Evolutionary conservation across 1,140 invertebrate species (phyloP).

Genomic region (Drosophila navojoa): DNA sequence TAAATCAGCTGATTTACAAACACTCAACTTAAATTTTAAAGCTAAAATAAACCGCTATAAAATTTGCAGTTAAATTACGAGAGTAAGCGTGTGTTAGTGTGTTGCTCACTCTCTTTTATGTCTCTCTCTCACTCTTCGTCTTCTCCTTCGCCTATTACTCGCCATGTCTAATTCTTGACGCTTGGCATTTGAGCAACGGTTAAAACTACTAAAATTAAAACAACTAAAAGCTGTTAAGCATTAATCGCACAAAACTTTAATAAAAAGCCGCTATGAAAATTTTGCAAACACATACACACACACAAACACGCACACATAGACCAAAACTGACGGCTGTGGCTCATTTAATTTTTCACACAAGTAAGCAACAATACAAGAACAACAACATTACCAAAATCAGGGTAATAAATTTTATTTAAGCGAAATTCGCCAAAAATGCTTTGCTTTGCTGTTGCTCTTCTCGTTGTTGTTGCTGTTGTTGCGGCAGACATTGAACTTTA

Average conservation of each 20-base stretch:
- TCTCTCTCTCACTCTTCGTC: background rate
- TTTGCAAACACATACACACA: conserved; percentile 13
- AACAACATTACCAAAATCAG: conserved; percentile 27
- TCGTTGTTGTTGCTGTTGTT: conserved; percentile 27
- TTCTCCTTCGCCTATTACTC: background rate
- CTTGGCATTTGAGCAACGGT: conserved; percentile 56
- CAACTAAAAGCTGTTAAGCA: conserved; percentile 49
- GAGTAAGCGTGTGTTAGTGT: background rate
- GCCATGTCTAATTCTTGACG: conserved; percentile 36
- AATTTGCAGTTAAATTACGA: conserved; percentile 7
- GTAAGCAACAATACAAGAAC: conserved; percentile 33
- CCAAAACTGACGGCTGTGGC: conserved; percentile 17
- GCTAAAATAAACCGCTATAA: conserved; percentile 19
- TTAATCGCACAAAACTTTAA: conserved; percentile 32
- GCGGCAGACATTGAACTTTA: conserved; percentile 72
- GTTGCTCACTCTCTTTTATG: background rate
- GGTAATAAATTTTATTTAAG: conserved; percentile 54
- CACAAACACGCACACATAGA: conserved; percentile 15
- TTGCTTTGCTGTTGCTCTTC: conserved; percentile 28
- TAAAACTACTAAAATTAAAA: conserved; percentile 21
- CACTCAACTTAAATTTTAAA: conserved; percentile 14
- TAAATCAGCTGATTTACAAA: conserved; percentile 56
- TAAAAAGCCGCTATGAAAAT: conserved; percentile 39
- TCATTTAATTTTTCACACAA: conserved; percentile 55
- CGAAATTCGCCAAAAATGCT: conserved; percentile 35